Conservation (phyloP, 2,113 vertebrate genomes). For the Heterotis niloticus region DNA sequence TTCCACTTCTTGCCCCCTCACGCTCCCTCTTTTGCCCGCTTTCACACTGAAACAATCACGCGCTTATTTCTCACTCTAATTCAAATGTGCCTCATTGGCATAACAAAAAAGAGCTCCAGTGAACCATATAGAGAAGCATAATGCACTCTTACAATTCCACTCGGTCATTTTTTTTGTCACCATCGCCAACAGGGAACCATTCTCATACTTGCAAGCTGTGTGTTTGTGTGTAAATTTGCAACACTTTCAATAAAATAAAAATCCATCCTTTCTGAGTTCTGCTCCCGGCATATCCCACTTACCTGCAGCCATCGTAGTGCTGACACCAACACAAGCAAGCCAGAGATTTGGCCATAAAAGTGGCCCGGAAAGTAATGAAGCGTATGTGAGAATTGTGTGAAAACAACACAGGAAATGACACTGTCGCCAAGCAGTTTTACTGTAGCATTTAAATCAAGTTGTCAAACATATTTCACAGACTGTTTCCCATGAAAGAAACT, state of each 20-base stretch:
- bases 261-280: neutral
- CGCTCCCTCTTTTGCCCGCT: conserved; percentile 22
- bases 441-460: no score
- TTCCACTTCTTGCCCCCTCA: conserved; percentile 18
- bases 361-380: neutral
- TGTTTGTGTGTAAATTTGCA: conserved; percentile 16
- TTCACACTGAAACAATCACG: conserved; percentile 58
- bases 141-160: conserved; percentile 34
- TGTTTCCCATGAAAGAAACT: no score
- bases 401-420: no score
- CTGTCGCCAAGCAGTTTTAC: no score
- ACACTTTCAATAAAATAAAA: neutral
- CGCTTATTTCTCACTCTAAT: conserved; percentile 47
- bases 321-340: neutral
- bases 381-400: neutral
- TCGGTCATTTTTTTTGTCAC: conserved; percentile 49
- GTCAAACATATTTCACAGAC: no score
- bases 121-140: conserved; percentile 42
- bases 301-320: conserved; percentile 3
- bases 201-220: conserved; percentile 20
- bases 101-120: conserved; percentile 48
- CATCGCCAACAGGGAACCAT: conserved; percentile 7
- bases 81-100: conserved; percentile 48
- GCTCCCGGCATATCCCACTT: neutral
- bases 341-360: neutral